Evolutionary conservation across 1,140 invertebrate genomes (phyloP), one percentile per base, ranked within the genome.

Genomic region (Aphis gossypii): DNA sequence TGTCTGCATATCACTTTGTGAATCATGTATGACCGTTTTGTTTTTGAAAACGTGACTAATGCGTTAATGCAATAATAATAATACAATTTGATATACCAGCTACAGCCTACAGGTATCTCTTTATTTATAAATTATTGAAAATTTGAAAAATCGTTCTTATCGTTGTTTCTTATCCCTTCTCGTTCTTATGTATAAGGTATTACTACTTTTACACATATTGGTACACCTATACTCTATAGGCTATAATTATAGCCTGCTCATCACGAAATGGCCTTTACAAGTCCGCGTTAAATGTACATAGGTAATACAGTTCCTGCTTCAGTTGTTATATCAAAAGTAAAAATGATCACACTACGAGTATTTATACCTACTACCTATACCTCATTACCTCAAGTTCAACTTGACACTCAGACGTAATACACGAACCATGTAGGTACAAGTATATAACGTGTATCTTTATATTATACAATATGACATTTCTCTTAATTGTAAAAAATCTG

Each of bases 31-130:
- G 56, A 14, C 9, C 25, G 56, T 60, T 60, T 60, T 76, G 60
- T 76, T 76, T 76, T 76, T 76, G 30, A 76, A 76, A n/a, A 76
- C 60, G 60, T 76, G 60, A 76, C 60, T 76, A 51, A 76, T 76
- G 60, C n/a, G 4, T n/a, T n/a, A 76, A 76, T 76, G 60, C 60
- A n/a, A n/a, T n/a, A 76, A 76, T 76, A 76, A 76, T 76, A 76
- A 76, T 76, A n/a, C 38, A 41, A 41, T 46, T 46, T 46, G 11
- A 46, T 46, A 46, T 46, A 46, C 46, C 48, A 51, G 0, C 11
- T 51, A 18, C 18, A 20, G n/a, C 0, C 11, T 51, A 18, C 18
- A 20, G n/a, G 56, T 30, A n/a, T 76, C 11, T n/a, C 30, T 68
- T 14, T n/a, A 76, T 14, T 76, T 20, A n/a, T 6, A 76, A 76